phyloP scores from a whole-genome alignment of 2,113 vertebrate species.

The Acanthisitta chloris region DNA sequence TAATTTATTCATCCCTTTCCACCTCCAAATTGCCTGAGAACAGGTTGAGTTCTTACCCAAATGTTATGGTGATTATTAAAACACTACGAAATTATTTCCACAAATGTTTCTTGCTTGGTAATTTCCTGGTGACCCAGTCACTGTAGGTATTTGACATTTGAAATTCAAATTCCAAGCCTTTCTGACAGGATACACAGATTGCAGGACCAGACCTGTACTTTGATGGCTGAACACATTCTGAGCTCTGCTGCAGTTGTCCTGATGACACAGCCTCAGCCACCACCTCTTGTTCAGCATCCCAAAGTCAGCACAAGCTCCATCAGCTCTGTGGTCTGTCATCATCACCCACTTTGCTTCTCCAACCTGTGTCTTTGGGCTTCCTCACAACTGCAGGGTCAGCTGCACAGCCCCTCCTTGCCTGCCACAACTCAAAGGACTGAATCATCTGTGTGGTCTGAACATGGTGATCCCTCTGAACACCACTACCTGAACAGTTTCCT shows the following conservation, averaged over 20 bases:
- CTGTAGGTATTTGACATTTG: background rate
- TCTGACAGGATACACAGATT: background rate
- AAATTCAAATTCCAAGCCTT: background rate
- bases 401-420: background rate
- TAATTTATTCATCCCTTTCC: conserved; percentile 1
- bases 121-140: conserved; percentile 6
- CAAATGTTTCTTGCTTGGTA: background rate
- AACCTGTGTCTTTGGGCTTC: background rate
- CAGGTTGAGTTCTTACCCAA: background rate
- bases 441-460: background rate
- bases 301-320: background rate
- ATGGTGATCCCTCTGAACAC: background rate
- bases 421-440: background rate
- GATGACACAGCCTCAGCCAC: background rate
- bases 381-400: background rate
- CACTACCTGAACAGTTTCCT: background rate
- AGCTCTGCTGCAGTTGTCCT: background rate
- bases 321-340: background rate
- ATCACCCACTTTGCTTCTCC: background rate
- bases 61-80: background rate
- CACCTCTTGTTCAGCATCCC: background rate
- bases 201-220: background rate
- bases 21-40: background rate
- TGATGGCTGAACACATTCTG: background rate
- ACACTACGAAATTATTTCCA: background rate